These are phyloP conservation scores for Chamaea fasciata DNA, from an alignment of 2,113 vertebrate genomes.

Conservation along the genomic window DNA sequence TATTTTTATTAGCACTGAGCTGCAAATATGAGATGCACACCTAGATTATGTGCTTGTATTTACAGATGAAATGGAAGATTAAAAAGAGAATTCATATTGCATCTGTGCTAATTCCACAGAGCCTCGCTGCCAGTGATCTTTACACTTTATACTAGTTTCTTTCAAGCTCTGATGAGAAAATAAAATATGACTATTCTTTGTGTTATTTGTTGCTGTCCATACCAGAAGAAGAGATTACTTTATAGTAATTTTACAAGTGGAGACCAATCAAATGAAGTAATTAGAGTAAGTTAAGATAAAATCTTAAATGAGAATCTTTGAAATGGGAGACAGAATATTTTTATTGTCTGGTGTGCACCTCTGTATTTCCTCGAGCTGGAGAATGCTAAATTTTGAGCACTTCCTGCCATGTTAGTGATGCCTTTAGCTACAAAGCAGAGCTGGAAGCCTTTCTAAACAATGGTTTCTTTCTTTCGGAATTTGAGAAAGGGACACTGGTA, in stretches of 20 bases:
- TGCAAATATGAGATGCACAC: not conserved
- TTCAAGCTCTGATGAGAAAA: constrained; percentile 10
- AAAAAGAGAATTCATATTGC: not conserved
- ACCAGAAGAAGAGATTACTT: not conserved
- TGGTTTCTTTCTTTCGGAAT: not conserved
- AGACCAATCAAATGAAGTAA: not conserved
- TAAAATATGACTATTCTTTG: not conserved
- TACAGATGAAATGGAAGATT: constrained; percentile 16
- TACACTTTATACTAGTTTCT: not conserved
- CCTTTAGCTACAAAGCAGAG: not conserved
- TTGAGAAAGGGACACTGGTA: not conserved
- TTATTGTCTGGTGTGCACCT: not conserved
- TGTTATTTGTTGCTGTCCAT: not conserved
- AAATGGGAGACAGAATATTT: not conserved
- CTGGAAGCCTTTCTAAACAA: not conserved
- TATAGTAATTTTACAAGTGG: not conserved
- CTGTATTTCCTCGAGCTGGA: not conserved
- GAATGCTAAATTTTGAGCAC: not conserved
- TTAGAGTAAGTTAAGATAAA: not conserved
- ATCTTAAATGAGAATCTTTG: not conserved
- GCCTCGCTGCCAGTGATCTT: not conserved
- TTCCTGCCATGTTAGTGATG: not conserved
- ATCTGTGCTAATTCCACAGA: not conserved
- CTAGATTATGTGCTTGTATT: constrained; percentile 12
- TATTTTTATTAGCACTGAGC: constrained; percentile 14